Evolutionary conservation across 2,797 vertebrate genomes (phyloP), one percentile per base, ranked within the genome.

Genomic region (Chanos chanos): DNA sequence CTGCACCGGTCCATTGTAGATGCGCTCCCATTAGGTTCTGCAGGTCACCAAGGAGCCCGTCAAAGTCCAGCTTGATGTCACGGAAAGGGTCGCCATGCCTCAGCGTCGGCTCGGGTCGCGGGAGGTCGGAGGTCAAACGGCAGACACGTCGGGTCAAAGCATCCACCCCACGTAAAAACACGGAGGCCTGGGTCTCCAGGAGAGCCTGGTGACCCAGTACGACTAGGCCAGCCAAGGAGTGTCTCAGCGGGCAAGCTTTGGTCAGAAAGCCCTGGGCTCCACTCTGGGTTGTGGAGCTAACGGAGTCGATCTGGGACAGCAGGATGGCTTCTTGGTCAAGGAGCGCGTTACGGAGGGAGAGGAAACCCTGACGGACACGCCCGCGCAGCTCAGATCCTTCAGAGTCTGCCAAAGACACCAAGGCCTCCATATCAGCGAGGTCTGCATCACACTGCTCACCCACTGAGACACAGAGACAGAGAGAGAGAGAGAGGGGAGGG

Each of bases 391-490:
- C 49, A 3, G 1, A n/a, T 9, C 15, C 36, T 6, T 40, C 18
- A 1, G 28, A 3, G 5, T 33, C 18, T n/a, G 50, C 15, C 1
- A 5, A 21, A 21, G 8, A 36, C 37, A 7, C 22, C 10, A 60
- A 33, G 44, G 37, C n/a, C 8, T 37, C 22, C 31, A 53, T 36
- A 18, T 27, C 31, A 31, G 22, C 33, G n/a, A 63, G 33, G 15
- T 59, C 54, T 22, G 40, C 39, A 30, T 58, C 53, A 25, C 48
- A 52, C 44, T 37, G 21, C 16, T 43, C 16, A 19, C 69, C 52
- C 3, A 39, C 67, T 69, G 34, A n/a, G 19, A 52, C 25, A 33
- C 40, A 55, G 34, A 37, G n/a, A 62, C 22, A 40, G 15, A 28
- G 51, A 39, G n/a, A n/a, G n/a, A n/a, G n/a, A n/a, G n/a, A n/a